Base-by-base conservation (phyloP, 2,888 invertebrate genomes). In the Drosophila mercatorum region DNA sequence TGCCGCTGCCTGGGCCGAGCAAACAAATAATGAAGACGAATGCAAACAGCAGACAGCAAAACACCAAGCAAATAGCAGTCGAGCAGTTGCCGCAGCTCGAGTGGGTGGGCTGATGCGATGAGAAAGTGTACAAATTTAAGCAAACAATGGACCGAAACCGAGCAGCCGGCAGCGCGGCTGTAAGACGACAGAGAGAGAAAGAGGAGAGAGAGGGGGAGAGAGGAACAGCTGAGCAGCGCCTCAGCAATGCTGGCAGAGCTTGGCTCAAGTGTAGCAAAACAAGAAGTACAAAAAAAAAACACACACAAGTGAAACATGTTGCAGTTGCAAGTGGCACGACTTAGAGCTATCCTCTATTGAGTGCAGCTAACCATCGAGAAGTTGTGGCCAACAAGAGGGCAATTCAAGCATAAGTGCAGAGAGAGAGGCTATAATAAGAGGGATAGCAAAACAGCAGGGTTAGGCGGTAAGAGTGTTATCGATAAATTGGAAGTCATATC, bases 1-100 rank as follows among this genome's bases (percentile, higher is more conserved):
- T 17, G 59, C 46, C 63, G 60, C 65, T 58, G 49, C 46, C 70
- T 72, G 73, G 66, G 67, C 89, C 72, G 78, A 67, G 86, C 88
- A 83, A 89, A 90, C 90, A 90, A 88, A 88, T 85, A 90, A 90
- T 90, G 85, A 90, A 90, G 85, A 85, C 90, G 85, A 85, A 85
- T 85, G 85, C 88, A 85, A 85, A 90, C 81, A 85, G 85, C 83
- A 85, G 90, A 90, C 83, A 88, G 83, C 81, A 85, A 88, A 88
- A 89, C 83, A 85, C 81, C 83, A 83, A 86, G 85, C 89, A 89
- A 83, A 87, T 78, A 83, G 72, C 85, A 84, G 73, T 68, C 72
- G 83, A 83, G 73, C 41, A 67, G 66, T 71, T 64, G 55, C 57
- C 61, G 47, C 41, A 46, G 49, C 63, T 31, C 22, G 14, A 46